Evolutionary conservation across 2,888 invertebrate species (phyloP), one percentile per base, ranked within the genome.

Genomic region (Netelia fuscicornis): DNA sequence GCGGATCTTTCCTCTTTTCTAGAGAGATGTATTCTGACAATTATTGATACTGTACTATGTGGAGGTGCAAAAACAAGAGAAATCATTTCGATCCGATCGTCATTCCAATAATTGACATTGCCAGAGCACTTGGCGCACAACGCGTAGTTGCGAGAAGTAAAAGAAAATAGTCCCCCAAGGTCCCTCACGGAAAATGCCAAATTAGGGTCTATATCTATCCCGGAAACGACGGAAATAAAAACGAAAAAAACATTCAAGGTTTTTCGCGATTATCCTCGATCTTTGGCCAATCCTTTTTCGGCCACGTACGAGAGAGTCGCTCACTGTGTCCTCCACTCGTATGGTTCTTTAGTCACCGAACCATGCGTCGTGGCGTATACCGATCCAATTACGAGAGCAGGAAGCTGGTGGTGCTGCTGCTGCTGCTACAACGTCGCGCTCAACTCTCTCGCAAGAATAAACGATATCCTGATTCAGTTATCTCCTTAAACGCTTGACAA

Each of bases 1-100:
- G 97, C 8, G 97, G 97, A 93, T 97, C 97, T 95, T 97, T 97
- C 94, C 97, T 96, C 94, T 97, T 97, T 95, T 97, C 97, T 96
- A 95, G 25, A 94, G 95, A 89, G 91, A 91, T 92, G 91, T 93
- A 94, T 93, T 94, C 93, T 94, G 88, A 86, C 89, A 82, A 92
- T 90, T 90, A 91, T 91, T 90, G 87, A 92, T 89, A 91, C 87
- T 87, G 89, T 68, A 2, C 58, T n/a, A 58, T 5, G 17, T 23
- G 20, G 23, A 58, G 5, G 20, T 2, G 20, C 2, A 9, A 42
- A 10, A n/a, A 64, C 13, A 77, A 68, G 17, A 62, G 17, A 62
- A 70, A 77, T 52, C 30, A 65, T 44, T 44, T 60, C 48, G 72
- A 17, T 23, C 42, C 20, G 30, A 62, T 30, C 52, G 64, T 54